These are phyloP conservation scores for Kryphioiulus occultus DNA, from an alignment of 2,888 invertebrate species.

Conservation along the genomic window DNA sequence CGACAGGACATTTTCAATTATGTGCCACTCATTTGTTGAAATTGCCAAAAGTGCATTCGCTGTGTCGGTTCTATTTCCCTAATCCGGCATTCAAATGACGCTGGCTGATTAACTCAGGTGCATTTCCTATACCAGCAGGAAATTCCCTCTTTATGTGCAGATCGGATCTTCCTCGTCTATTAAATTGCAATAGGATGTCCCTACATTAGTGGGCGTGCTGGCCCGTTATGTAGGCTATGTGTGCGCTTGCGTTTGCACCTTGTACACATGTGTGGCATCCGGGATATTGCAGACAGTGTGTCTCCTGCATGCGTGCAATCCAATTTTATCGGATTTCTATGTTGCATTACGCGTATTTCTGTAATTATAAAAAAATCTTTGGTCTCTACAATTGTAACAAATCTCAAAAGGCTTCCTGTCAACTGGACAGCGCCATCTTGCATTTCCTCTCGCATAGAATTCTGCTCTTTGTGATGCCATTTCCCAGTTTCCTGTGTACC, in stretches of 20 bases:
- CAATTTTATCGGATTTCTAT: neutral
- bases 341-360: neutral
- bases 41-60: no score
- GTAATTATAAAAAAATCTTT: neutral
- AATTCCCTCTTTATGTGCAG: neutral
- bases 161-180: neutral
- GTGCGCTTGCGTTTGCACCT: neutral
- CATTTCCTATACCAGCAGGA: neutral
- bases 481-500: neutral
- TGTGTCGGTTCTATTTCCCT: neutral
- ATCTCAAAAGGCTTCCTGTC: neutral
- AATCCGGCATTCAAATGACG: neutral
- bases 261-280: neutral
- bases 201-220: neutral
- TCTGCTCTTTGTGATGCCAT: neutral
- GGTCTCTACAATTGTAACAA: neutral
- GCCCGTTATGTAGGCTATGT: neutral
- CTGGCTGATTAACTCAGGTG: neutral
- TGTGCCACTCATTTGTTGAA: no score
- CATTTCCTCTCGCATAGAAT: neutral
- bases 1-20: no score
- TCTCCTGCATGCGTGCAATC: neutral
- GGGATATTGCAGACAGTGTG: neutral
- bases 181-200: neutral
- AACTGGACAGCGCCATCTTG: neutral